phyloP scores from a whole-genome alignment of 30 jellyfish, hydroid and myxozoan genomes.

The Turritopsis rubra region DNA sequence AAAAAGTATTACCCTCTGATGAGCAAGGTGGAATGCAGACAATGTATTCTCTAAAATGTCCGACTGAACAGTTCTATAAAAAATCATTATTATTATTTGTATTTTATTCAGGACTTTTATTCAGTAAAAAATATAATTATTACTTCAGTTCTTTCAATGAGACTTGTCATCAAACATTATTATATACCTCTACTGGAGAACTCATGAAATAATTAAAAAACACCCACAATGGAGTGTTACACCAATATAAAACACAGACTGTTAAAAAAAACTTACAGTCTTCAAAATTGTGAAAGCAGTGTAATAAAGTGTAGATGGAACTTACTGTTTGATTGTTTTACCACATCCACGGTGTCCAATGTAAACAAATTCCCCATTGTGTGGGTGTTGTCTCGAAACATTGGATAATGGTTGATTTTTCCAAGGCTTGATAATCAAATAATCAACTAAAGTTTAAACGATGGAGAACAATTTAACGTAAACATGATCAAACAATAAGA shows the following conservation, averaged over 20 bases:
- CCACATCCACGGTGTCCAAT: constrained; percentile 78
- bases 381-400: not conserved
- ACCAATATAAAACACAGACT: too few species aligned
- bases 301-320: not conserved
- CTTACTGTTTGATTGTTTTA: constrained; percentile 21
- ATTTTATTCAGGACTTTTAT: not conserved
- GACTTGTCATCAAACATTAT: too few species aligned
- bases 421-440: constrained; percentile 46
- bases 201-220: too few species aligned
- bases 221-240: too few species aligned
- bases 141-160: too few species aligned
- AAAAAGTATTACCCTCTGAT: constrained; percentile 29
- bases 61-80: constrained; percentile 19
- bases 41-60: constrained; percentile 55
- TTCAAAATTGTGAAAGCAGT: too few species aligned
- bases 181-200: too few species aligned
- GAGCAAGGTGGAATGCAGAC: constrained; percentile 47
- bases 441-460: constrained; percentile 29
- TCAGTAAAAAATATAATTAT: not conserved
- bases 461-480: not conserved
- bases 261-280: too few species aligned
- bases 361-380: not conserved
- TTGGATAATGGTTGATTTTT: constrained; percentile 19
- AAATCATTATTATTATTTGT: not conserved
- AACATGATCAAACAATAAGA: too few species aligned